These are phyloP conservation scores for Scyliorhinus canicula DNA, from an alignment of 2,797 vertebrate species.

Conservation along the genomic window DNA sequence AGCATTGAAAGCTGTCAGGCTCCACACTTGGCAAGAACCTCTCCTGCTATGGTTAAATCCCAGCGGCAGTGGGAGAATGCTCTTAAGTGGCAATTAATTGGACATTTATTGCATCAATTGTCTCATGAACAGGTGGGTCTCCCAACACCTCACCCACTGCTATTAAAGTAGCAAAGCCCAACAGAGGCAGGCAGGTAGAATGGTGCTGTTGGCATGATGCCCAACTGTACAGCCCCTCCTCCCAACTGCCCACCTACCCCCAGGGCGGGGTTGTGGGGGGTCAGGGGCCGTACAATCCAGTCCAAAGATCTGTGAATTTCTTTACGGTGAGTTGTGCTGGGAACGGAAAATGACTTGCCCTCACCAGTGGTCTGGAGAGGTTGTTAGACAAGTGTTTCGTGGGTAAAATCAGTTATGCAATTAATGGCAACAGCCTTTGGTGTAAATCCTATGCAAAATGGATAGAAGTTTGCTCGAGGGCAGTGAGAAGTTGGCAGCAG, in stretches of 20 bases:
- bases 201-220: too few species aligned
- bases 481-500: background rate
- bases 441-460: background rate
- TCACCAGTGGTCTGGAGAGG: background rate
- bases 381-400: background rate
- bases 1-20: background rate
- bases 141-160: too few species aligned
- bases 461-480: background rate
- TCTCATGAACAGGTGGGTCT: too few species aligned
- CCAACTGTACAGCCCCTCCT: too few species aligned
- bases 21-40: background rate
- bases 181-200: too few species aligned
- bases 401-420: background rate
- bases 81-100: too few species aligned
- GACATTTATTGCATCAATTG: too few species aligned
- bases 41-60: background rate
- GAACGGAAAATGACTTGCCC: background rate
- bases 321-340: background rate
- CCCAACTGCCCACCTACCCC: too few species aligned
- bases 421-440: background rate
- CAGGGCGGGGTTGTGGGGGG: too few species aligned
- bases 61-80: background rate
- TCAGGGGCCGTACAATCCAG: too few species aligned
- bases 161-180: too few species aligned
- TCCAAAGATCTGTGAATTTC: background rate